phyloP scores from a whole-genome alignment of 2,888 invertebrate genomes.

The Argynnis bischoffii region DNA sequence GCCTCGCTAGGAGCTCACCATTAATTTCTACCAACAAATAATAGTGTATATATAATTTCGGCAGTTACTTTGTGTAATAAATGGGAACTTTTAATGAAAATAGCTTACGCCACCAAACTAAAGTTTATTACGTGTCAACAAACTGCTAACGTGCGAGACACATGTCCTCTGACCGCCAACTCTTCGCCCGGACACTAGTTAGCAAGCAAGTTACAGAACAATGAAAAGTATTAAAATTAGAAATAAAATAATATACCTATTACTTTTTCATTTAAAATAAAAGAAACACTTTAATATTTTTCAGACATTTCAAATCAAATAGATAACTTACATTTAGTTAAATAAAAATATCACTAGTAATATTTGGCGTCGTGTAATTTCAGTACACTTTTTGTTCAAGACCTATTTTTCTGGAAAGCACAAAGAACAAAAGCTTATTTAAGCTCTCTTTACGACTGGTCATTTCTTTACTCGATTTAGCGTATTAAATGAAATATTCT shows the following conservation, averaged over 20 bases:
- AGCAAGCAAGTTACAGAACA: background rate
- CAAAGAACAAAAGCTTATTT: conserved; percentile 22
- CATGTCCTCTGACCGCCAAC: conserved; percentile 14
- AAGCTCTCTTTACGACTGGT: conserved; percentile 22
- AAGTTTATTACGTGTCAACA: conserved; percentile 18
- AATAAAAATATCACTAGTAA: background rate
- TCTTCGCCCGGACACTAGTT: conserved; percentile 1
- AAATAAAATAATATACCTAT: background rate
- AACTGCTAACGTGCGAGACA: conserved; percentile 16
- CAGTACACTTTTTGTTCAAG: conserved; percentile 10
- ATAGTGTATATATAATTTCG: conserved; percentile 7
- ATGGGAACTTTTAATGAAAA: conserved; percentile 19
- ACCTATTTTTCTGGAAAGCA: conserved; percentile 18
- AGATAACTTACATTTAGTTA: background rate
- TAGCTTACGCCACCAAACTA: conserved; percentile 8
- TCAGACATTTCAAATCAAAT: too few species aligned
- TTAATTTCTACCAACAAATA: conserved; percentile 5
- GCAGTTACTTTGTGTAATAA: background rate
- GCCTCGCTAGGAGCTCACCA: background rate
- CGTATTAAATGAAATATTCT: conserved; percentile 40
- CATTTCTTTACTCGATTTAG: conserved; percentile 25
- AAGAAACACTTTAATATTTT: too few species aligned
- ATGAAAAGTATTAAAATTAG: conserved; percentile 5
- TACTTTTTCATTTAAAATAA: background rate
- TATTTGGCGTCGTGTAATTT: background rate